Percentiles rank a stretch among this genome's conserved stretches.
These are phyloP conservation scores for Ibidorhyncha struthersii DNA, from an alignment of 2,113 vertebrate genomes.

Conservation along the genomic window DNA sequence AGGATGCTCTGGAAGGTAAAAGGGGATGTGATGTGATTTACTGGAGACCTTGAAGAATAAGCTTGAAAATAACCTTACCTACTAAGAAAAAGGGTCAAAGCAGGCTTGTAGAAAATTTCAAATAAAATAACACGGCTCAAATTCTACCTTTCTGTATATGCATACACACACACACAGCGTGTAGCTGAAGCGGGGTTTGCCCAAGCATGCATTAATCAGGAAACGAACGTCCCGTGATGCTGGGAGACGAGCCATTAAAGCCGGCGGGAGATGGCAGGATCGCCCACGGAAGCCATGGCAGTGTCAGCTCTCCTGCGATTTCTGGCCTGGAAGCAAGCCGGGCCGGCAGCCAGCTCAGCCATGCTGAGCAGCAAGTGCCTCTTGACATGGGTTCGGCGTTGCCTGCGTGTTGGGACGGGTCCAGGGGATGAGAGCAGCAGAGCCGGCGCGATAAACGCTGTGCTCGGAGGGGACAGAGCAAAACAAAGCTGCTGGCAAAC, in stretches of 20 bases:
- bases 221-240: neutral
- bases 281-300: neutral
- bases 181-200: neutral
- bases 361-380: conserved; percentile 2
- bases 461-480: neutral
- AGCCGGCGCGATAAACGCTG: neutral
- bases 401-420: neutral
- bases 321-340: neutral
- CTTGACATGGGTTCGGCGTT: neutral
- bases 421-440: neutral
- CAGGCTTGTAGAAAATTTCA: neutral
- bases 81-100: neutral
- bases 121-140: neutral
- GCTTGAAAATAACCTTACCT: neutral
- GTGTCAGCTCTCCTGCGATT: neutral
- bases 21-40: neutral
- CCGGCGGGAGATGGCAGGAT: neutral
- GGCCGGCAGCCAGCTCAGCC: conserved; percentile 25
- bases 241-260: neutral
- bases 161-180: fast-evolving
- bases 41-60: neutral
- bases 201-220: neutral
- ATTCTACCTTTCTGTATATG: neutral
- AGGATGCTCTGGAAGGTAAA: neutral
- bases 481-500: conserved; percentile 1